These are phyloP conservation scores for Triplophysa bombifrons DNA, from an alignment of 2,797 vertebrate species.

Conservation along the genomic window DNA sequence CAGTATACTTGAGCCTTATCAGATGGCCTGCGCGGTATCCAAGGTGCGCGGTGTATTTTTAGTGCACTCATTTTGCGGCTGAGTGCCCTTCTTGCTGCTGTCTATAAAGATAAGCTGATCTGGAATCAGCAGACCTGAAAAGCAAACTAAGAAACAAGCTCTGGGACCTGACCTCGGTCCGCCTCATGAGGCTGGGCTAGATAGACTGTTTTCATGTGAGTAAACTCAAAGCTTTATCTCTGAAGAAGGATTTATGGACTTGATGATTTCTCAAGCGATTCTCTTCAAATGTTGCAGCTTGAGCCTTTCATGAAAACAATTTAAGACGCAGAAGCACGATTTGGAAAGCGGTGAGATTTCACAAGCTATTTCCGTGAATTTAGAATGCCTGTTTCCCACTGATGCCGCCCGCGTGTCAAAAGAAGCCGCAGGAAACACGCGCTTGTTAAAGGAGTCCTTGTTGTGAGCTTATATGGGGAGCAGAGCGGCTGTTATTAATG, in stretches of 20 bases:
- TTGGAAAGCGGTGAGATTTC: constrained; percentile 40
- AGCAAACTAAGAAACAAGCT: constrained; percentile 67
- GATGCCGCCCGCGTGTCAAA: constrained; percentile 9
- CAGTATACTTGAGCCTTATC: constrained; percentile 62
- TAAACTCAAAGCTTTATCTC: constrained; percentile 60
- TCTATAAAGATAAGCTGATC: constrained; percentile 71
- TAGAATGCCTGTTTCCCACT: background rate
- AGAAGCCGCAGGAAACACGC: constrained; percentile 10
- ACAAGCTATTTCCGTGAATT: background rate
- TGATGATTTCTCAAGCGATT: constrained; percentile 44
- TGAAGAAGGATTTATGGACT: constrained; percentile 44
- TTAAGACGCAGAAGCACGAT: constrained; percentile 19
- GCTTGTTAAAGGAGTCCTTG: background rate
- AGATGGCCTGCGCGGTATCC: constrained; percentile 63
- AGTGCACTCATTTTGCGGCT: constrained; percentile 71
- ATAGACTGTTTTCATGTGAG: constrained; percentile 57
- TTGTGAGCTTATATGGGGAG: constrained; percentile 1
- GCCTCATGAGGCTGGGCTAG: constrained; percentile 54
- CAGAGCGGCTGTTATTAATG: constrained; percentile 56
- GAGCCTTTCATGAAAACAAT: constrained; percentile 23
- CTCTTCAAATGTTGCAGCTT: constrained; percentile 23
- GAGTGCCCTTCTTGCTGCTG: constrained; percentile 63
- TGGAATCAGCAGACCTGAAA: constrained; percentile 70
- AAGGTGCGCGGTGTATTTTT: constrained; percentile 69
- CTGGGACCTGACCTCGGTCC: constrained; percentile 63